Evolutionary conservation across 2,888 invertebrate species (phyloP).

Genomic region (Xanthia icteritia): DNA sequence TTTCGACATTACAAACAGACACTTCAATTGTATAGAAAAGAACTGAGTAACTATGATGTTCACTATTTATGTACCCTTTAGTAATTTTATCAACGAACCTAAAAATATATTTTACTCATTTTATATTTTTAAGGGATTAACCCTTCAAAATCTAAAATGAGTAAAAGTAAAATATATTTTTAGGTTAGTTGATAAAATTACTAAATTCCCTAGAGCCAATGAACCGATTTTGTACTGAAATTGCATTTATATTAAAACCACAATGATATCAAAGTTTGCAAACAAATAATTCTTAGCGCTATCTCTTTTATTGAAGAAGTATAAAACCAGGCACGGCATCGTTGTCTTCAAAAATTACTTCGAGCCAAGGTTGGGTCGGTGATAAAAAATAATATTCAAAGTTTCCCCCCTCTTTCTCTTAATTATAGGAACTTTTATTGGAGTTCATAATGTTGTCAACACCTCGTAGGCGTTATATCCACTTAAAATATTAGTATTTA

Average conservation of each 20-base stretch:
- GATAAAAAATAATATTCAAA: conserved; percentile 63
- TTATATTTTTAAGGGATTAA: too few species aligned
- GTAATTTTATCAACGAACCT: too few species aligned
- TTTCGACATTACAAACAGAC: too few species aligned
- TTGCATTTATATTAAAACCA: conserved; percentile 21
- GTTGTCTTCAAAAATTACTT: conserved; percentile 58
- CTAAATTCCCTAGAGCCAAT: not conserved
- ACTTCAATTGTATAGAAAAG: too few species aligned
- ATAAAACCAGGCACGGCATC: conserved; percentile 32
- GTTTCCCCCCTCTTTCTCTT: conserved; percentile 47
- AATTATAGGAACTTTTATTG: conserved; percentile 61
- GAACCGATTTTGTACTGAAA: not conserved
- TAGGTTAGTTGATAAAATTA: not conserved
- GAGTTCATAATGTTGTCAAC: conserved; percentile 59
- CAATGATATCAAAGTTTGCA: conserved; percentile 42
- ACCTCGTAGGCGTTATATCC: conserved; percentile 44
- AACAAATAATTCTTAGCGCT: conserved; percentile 48
- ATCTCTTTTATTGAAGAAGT: conserved; percentile 56
- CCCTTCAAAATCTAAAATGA: not conserved
- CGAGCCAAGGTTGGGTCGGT: conserved; percentile 51
- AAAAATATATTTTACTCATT: too few species aligned
- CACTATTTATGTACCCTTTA: not conserved
- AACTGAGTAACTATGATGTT: not conserved
- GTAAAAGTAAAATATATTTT: too few species aligned
- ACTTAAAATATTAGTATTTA: conserved; percentile 51